These are phyloP conservation scores for Drepana falcataria DNA, from an alignment of 2,888 invertebrate genomes.

Conservation along the genomic window DNA sequence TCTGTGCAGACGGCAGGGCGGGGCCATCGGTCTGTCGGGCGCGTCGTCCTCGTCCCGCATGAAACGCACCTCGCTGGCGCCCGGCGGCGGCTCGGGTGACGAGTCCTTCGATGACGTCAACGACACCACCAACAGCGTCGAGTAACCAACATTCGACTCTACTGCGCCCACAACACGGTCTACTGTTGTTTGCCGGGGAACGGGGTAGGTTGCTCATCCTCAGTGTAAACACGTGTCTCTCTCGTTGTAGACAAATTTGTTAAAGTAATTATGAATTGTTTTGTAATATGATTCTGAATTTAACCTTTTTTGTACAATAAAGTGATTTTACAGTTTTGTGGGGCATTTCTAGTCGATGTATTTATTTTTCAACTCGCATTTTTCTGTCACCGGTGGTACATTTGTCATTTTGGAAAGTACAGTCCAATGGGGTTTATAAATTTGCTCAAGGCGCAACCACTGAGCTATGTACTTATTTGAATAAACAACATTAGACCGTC, in stretches of 20 bases:
- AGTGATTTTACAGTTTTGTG: background rate
- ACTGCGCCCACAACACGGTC: background rate
- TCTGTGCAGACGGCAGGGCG: conserved; percentile 66
- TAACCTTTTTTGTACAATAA: too few relatives aligned
- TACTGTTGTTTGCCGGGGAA: background rate
- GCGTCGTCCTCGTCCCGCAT: conserved; percentile 81
- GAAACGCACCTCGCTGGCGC: conserved; percentile 84
- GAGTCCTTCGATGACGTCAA: conserved; percentile 86
- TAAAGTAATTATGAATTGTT: too few relatives aligned
- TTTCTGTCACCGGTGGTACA: background rate
- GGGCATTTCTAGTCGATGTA: background rate
- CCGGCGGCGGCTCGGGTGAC: conserved; percentile 83
- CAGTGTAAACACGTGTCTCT: too few relatives aligned
- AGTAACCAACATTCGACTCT: conserved; percentile 38
- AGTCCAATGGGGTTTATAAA: too few relatives aligned
- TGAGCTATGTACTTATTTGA: background rate
- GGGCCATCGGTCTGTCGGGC: conserved; percentile 79
- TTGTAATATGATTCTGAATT: too few relatives aligned
- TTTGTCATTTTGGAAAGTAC: too few relatives aligned
- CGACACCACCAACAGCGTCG: conserved; percentile 87
- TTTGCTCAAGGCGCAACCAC: background rate
- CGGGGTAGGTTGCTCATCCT: background rate
- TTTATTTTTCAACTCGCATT: background rate
- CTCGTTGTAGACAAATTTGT: too few relatives aligned
- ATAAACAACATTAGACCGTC: background rate